Evolutionary conservation across 1,140 invertebrate genomes (phyloP), one percentile per base, ranked within the genome.

Genomic region (Doryteuthis pealeii): DNA sequence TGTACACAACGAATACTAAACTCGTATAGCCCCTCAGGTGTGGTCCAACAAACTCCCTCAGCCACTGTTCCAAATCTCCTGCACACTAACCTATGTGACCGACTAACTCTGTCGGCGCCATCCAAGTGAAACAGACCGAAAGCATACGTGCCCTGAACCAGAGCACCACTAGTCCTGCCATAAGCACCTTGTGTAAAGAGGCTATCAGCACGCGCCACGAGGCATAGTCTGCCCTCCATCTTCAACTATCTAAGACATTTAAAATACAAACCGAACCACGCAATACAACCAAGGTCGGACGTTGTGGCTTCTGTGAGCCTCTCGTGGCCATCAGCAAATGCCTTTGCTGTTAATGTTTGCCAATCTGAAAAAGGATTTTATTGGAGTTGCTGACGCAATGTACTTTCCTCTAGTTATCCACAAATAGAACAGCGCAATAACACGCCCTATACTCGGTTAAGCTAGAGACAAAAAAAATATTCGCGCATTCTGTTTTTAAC

Each of bases 351-450:
- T 83, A 6, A 79, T 68, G 26, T 86, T 84, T 77, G 80, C n/a
- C 82, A 1, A 82, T 81, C 26, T n/a, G n/a, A 82, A 85, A 70
- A 76, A 79, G 1, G 77, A 79, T 22, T 86, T 85, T 78, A 72
- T 88, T 84, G 88, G 91, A 84, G 18, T 91, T 90, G 92, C 93
- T 0, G 92, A 90, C n/a, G n/a, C n/a, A n/a, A n/a, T 84, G 92
- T 91, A 70, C 92, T 92, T 76, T 82, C 87, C 40, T 86, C 88
- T 10, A 87, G 86, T n/a, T n/a, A 73, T 87, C 85, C 28, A n/a
- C n/a, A n/a, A n/a, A 76, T 68, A 67, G 81, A 83, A 35, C 71
- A 67, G 18, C 82, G 80, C n/a, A n/a, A n/a, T n/a, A 72, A 84
- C 80, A 62, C n/a, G n/a, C n/a, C 77, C 78, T n/a, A 79, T 84